Evolutionary conservation across 2,113 vertebrate species (phyloP).

Genomic region (Steatornis caripensis): DNA sequence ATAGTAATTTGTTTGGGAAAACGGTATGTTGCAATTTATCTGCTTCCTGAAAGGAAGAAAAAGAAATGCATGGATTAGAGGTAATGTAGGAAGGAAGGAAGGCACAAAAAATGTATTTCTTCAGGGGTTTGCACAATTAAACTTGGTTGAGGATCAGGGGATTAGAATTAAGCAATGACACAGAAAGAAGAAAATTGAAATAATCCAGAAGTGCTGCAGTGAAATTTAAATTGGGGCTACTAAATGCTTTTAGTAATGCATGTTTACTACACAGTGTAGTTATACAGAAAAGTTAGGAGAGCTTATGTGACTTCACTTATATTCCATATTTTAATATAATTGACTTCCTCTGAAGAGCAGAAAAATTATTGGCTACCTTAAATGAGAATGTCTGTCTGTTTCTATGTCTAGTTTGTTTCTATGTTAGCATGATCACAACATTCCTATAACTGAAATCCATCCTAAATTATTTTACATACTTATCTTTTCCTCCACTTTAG

Average conservation of each 20-base stretch:
- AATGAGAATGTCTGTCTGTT: background rate
- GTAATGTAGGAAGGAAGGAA: background rate
- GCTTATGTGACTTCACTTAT: background rate
- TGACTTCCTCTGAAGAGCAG: background rate
- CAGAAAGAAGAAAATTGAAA: background rate
- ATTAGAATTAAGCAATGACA: background rate
- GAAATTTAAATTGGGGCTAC: background rate
- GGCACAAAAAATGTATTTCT: background rate
- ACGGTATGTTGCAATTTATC: background rate
- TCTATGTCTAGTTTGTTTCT: background rate
- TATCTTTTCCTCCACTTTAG: background rate
- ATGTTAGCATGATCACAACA: background rate
- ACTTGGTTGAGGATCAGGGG: background rate
- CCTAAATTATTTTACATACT: background rate
- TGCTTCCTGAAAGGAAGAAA: background rate
- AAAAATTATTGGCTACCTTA: background rate
- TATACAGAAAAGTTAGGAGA: background rate
- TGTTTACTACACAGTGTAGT: background rate
- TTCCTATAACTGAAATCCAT: background rate
- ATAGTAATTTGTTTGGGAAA: background rate
- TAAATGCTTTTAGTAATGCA: background rate
- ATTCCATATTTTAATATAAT: background rate
- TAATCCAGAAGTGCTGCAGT: accelerated
- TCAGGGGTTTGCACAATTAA: background rate
- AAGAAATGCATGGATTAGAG: background rate